phyloP scores from a whole-genome alignment of 2,797 vertebrate genomes.

The Malurus splendens region DNA sequence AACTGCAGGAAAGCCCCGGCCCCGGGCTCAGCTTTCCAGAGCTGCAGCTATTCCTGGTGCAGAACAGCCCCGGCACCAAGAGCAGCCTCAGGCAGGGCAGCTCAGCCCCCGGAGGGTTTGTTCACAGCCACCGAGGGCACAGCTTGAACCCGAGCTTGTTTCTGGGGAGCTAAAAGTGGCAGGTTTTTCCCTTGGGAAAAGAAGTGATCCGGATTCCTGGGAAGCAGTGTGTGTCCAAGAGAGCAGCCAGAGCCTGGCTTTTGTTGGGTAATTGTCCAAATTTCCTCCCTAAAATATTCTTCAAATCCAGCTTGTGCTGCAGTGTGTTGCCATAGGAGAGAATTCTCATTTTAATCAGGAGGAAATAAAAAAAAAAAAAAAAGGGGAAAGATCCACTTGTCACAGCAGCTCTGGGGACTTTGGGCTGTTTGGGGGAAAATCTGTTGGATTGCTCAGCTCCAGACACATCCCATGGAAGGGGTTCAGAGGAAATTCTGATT shows the following conservation, averaged over 20 bases:
- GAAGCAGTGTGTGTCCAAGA: background rate
- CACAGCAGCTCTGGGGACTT: background rate
- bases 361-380: background rate
- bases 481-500: background rate
- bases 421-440: background rate
- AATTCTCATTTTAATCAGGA: background rate
- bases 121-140: background rate
- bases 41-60: background rate
- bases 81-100: background rate
- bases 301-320: background rate
- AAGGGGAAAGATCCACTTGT: background rate
- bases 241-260: background rate
- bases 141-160: background rate
- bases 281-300: background rate
- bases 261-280: background rate
- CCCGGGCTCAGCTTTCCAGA: background rate
- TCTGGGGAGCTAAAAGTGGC: background rate
- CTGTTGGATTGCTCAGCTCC: background rate
- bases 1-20: background rate
- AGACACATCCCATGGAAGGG: accelerated
- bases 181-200: background rate
- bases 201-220: accelerated
- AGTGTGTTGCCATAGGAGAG: accelerated
- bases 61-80: background rate
- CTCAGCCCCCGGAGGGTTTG: background rate